Base-by-base conservation (phyloP, 2,888 invertebrate genomes). In the Callyntrura sp. region DNA sequence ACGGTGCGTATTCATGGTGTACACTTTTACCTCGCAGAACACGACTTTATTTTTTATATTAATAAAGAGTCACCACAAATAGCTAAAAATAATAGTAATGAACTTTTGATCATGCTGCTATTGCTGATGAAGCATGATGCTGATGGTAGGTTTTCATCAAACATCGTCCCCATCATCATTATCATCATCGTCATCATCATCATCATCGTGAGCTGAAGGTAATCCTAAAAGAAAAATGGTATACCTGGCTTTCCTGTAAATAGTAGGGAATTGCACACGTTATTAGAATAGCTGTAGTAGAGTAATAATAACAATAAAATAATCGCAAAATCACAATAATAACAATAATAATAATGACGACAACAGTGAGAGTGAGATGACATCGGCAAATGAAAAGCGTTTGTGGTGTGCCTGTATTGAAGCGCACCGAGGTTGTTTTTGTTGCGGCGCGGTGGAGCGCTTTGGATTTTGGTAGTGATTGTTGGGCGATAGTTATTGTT, bases 391-490 rank as follows among this genome's bases (percentile, higher is more conserved):
- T 25, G 28, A 65, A 65, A 65, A 65, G 14, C 28, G 28, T 20
- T 60, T 11, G 20, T 60, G 14, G n/a, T 55, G 55, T 14, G 8
- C 4, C 9, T 55, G n/a, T 14, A n/a, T n/a, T n/a, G n/a, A n/a
- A n/a, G n/a, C n/a, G n/a, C n/a, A n/a, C n/a, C n/a, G n/a, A n/a
- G n/a, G n/a, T n/a, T n/a, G n/a, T n/a, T n/a, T 55, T 14, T 55
- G n/a, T n/a, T 11, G 55, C 14, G 55, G 3, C 9, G 3, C n/a
- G 55, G 20, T 60, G 60, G 62, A 73, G 8, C n/a, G 48, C 28
- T 57, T 57, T 73, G 84, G 84, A 85, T 85, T 85, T 85, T 55
- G 73, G 73, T 85, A n/a, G 43, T 73, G 20, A 20, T 60, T 68
- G 65, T n/a, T n/a, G n/a, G n/a, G n/a, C 12, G 28, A 65, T 65